Base-by-base conservation (phyloP, 2,797 vertebrate genomes). In the Agapornis canus region DNA sequence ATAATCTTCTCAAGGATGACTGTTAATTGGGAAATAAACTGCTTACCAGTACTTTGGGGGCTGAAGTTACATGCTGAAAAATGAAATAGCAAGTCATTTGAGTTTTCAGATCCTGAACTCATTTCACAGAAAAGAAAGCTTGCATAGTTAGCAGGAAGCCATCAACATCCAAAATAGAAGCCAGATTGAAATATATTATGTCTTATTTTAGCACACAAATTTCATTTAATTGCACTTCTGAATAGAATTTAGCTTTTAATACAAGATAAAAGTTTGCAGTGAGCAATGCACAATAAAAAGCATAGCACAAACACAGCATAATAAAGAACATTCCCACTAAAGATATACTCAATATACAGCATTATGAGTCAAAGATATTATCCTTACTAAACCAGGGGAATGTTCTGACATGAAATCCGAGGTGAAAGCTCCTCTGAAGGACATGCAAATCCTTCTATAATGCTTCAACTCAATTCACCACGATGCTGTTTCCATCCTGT, bases 151-250 rank as follows among this genome's bases (percentile, higher is more conserved):
- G 78, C 77, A 95, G 85, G 61, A 90, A 96, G 56, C 63, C 86
- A 94, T 94, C 89, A 89, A 89, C 89, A 94, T 85, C 96, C 94
- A 90, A 95, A 94, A 95, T 80, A 95, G 70, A 96, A 97, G 49
- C n/a, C 83, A 95, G 91, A 68, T 64, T 71, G 66, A 90, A 82
- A 97, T 51, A 84, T 79, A 84, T 89, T 10, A 79, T 95, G 48
- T 89, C 66, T 80, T 90, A 95, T 84, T 95, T 93, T 94, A 86
- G 95, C 76, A 65, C 77, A 94, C 92, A 93, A 92, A 94, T 97
- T 97, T 91, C 92, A 35, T 96, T 95, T 97, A 97, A 97, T 97
- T 97, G 93, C 70, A 96, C 94, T 95, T 95, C 91, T 97, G 92
- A 92, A 94, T 42, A 10, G 51, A 72, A 96, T 96, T 90, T 87